Evolutionary conservation across 2,888 invertebrate species (phyloP), one percentile per base, ranked within the genome.

Genomic region (Andrena trimmerana): DNA sequence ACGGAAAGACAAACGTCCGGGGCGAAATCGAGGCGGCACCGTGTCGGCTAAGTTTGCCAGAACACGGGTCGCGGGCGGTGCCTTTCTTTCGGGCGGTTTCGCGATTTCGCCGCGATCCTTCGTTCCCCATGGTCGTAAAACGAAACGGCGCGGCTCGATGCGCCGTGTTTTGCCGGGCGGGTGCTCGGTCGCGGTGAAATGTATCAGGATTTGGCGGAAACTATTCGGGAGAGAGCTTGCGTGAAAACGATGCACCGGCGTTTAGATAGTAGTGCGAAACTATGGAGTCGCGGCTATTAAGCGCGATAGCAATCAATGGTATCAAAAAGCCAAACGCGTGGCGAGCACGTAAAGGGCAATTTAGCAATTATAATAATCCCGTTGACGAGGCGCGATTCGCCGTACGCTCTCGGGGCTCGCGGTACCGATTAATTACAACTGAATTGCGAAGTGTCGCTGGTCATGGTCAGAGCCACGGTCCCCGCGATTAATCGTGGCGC

Each of bases 311-410:
- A 33, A 50, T 77, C 63, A 48, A 27, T 42, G 50, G n/a, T 50
- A 50, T 65, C 70, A 52, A 59, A 66, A 50, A n/a, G 48, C 52
- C 68, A 27, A 42, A 62, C 54, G 60, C 29, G n/a, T 42, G 2
- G 5, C 68, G 57, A 1, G 24, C 62, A 33, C 62, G 66, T 20
- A n/a, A 20, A 16, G 20, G 33, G 54, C 75, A 86, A 86, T 83
- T 83, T 68, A 76, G 62, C 79, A 76, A 86, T 85, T 83, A 83
- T 59, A 78, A 76, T 78, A 78, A 83, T 70, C 59, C 48, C 33
- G 78, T 77, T 77, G 67, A 62, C 36, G 42, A 42, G 48, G 20
- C 52, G 29, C 57, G 66, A 33, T 52, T 57, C 57, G 70, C 20
- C 20, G 16, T 31, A 33, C n/a, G 24, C 68, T 57, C 67, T 4